Evolutionary conservation across 1,140 invertebrate species (phyloP), one percentile per base, ranked within the genome.

Genomic region (Hyles euphorbiae): DNA sequence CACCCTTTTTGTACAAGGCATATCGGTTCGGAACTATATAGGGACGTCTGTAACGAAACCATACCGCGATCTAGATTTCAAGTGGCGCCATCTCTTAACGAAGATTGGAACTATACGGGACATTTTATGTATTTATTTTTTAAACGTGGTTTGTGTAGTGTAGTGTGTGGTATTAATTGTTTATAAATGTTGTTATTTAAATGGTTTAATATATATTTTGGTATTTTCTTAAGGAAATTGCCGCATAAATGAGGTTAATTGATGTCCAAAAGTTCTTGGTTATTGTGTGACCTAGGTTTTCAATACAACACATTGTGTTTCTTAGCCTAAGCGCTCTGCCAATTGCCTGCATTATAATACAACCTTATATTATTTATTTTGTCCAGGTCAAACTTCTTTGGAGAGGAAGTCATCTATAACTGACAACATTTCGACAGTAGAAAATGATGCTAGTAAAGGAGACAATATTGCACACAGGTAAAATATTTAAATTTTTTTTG

Each of bases 1-100:
- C 91, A 92, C 91, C 91, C 91, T 92, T 92, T 92, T 90, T 63
- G n/a, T 1, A 22, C 7, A 6, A 5, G 3, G n/a, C 0, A 2
- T 0, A 3, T n/a, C 9, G 9, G 32, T 12, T 10, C 33, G 1
- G 2, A 33, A 11, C 12, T 56, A 32, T 44, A 56, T 22, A 11
- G 1, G 6, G 2, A n/a, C n/a, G 36, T 52, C 7, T 22, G 6
- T 8, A 40, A 56, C 49, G 52, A 60, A 61, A 58, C 55, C 47
- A 69, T 60, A 58, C 43, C 56, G 55, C 55, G 56, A 56, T 59
- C 60, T 45, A 59, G 22, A 12, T 33, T 32, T 22, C 5, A 7
- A 40, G 10, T 36, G 59, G 43, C 60, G 57, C 43, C 61, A 64
- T 68, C 59, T 64, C n/a, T 59, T 5, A 53, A 36, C 34, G 40